Evolutionary conservation across 2,797 vertebrate species (phyloP).

Genomic region (Coregonus sp.): DNA sequence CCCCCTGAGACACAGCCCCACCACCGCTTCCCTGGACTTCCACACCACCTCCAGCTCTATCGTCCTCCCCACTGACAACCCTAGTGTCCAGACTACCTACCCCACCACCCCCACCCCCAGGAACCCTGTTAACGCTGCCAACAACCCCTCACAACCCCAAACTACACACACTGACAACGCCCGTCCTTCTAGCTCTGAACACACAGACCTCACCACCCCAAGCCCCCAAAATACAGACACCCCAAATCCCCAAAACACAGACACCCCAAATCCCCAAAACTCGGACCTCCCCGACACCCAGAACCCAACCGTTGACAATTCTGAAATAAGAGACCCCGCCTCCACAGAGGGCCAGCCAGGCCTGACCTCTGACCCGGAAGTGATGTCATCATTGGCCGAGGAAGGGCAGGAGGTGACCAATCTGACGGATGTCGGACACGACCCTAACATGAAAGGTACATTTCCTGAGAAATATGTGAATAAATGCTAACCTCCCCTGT

Average conservation of each 20-base stretch:
- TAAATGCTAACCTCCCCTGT: no score
- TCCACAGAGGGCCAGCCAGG: neutral
- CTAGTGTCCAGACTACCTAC: neutral
- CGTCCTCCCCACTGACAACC: neutral
- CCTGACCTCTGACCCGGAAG: slow-evolving; percentile 2
- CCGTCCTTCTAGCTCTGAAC: no score
- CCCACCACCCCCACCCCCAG: neutral
- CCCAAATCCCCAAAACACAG: neutral
- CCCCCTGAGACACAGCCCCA: slow-evolving; percentile 50
- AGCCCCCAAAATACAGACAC: neutral
- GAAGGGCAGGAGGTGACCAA: slow-evolving; percentile 40
- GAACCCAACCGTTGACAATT: neutral
- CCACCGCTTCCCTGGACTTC: slow-evolving; percentile 6
- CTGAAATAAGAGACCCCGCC: neutral
- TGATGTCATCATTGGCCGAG: slow-evolving; percentile 14
- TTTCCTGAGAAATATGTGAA: no score
- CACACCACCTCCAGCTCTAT: neutral
- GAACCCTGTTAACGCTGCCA: neutral
- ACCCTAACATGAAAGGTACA: slow-evolving; percentile 52
- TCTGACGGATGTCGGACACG: neutral
- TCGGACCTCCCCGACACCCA: neutral
- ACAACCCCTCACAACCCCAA: neutral
- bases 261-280: neutral
- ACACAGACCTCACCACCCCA: neutral
- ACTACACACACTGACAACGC: no score